Percentiles rank a stretch among this genome's conserved stretches.
phyloP scores from a whole-genome alignment of 1,140 invertebrate species.

The Sweltsa coloradensis region DNA sequence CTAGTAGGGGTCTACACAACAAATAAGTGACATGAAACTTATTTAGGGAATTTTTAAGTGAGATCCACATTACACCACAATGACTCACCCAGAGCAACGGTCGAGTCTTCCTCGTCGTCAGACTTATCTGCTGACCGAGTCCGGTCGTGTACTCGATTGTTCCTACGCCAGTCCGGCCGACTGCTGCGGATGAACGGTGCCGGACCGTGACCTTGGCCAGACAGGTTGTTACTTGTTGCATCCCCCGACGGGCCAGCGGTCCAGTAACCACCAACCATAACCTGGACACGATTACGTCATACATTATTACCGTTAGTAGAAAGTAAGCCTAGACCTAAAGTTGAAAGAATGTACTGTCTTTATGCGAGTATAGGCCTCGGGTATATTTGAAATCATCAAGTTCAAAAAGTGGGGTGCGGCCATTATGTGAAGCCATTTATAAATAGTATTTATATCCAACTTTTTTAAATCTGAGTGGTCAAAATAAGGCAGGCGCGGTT shows the following conservation, averaged over 20 bases:
- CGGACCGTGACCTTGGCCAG: constrained; percentile 29
- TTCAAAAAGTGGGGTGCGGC: too few species aligned
- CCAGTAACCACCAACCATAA: constrained; percentile 10
- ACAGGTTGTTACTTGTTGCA: constrained; percentile 26
- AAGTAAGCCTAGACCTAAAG: too few species aligned
- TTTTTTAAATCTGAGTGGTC: too few species aligned
- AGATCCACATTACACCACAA: not conserved
- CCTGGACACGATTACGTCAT: not conserved
- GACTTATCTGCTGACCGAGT: constrained; percentile 10
- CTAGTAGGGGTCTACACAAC: not conserved
- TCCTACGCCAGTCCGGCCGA: constrained; percentile 20
- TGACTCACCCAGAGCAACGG: constrained; percentile 28
- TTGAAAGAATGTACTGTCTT: too few species aligned
- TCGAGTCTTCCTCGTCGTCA: constrained; percentile 15
- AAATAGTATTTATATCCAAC: too few species aligned
- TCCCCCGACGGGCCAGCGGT: constrained; percentile 19
- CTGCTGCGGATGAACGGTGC: constrained; percentile 25
- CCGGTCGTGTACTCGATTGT: constrained; percentile 7
- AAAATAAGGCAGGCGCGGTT: too few species aligned
- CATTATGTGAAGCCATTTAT: too few species aligned
- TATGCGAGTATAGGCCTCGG: too few species aligned
- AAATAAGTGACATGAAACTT: not conserved
- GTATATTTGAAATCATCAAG: too few species aligned
- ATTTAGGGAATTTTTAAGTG: not conserved
- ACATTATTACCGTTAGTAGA: too few species aligned